A percentile compares a stretch with the other conserved stretches of the same genome.
Conservation (phyloP, 2,888 invertebrate species). For the Drosophila pullipes region DNA sequence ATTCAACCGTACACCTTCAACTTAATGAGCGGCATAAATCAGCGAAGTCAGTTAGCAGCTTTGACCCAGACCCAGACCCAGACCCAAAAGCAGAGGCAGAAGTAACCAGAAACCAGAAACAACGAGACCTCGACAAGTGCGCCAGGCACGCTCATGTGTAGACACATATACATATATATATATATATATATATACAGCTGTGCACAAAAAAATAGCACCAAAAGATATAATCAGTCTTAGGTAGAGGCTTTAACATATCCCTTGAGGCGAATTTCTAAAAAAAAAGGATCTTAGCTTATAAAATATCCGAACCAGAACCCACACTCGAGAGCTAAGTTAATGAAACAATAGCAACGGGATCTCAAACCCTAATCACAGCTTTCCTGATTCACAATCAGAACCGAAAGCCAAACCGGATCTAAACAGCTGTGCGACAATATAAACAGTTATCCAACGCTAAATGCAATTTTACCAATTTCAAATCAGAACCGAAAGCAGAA, state of each 20-base stretch:
- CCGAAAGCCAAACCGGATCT: not conserved
- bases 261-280: not conserved
- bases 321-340: not conserved
- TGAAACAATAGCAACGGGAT: not conserved
- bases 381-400: not conserved
- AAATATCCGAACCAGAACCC: not conserved
- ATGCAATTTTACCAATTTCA: not conserved
- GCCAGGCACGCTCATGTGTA: conserved; percentile 46
- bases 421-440: too few relatives aligned
- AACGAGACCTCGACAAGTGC: conserved; percentile 23
- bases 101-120: not conserved
- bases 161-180: not conserved
- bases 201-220: not conserved
- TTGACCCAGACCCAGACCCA: conserved; percentile 27
- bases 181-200: not conserved
- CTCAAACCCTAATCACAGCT: not conserved
- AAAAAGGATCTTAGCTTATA: not conserved
- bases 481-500: not conserved
- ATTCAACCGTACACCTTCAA: conserved; percentile 40
- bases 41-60: conserved; percentile 45
- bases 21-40: conserved; percentile 79
- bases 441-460: not conserved
- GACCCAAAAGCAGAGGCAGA: not conserved
- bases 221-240: not conserved
- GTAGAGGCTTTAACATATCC: not conserved